Base-by-base conservation (phyloP, 1,140 invertebrate genomes). In the Ruditapes philippinarum region DNA sequence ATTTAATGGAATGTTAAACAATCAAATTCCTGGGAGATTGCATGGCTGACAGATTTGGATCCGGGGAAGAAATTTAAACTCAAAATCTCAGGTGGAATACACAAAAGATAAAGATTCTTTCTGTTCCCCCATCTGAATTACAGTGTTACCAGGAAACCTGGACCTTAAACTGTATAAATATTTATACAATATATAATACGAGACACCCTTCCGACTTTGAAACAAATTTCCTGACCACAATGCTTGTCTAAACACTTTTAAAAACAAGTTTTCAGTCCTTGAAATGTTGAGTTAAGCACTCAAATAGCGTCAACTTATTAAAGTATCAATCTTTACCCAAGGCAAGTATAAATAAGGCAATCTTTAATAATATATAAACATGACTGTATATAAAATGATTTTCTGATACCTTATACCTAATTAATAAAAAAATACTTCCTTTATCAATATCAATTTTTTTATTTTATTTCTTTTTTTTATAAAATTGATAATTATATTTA, bases 141-240 rank as follows among this genome's bases (percentile, higher is more conserved):
- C 5, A 40, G 12, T 74, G 70, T 74, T 42, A n/a, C 70, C 40
- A 45, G 9, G 70, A 45, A 2, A 74, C 36, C n/a, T 11, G 5
- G 70, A 40, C 45, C 38, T 40, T 5, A 74, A 74, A 38, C 5
- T 28, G 49, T 2, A 17, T 28, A 74, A 74, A 74, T 40, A 42
- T 42, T 74, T 74, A 42, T 5, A 19, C 49, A 42, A 3, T 3
- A 7, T 49, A 25, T 49, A 28, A 74, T 40, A 22, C 25, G 70
- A 74, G 70, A 45, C 70, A 49, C 70, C 70, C 70, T 42, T 74
- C 70, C 70, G 70, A 74, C 25, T 40, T 28, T 3, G 70, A 74
- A 45, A 74, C 70, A 42, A 45, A 74, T 74, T 40, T 70, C 33
- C 65, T 38, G 11, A 19, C 25, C 33, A 22, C 54, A 22, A 19